phyloP scores from a whole-genome alignment of 2,888 invertebrate species.

The Saturnia japonica region DNA sequence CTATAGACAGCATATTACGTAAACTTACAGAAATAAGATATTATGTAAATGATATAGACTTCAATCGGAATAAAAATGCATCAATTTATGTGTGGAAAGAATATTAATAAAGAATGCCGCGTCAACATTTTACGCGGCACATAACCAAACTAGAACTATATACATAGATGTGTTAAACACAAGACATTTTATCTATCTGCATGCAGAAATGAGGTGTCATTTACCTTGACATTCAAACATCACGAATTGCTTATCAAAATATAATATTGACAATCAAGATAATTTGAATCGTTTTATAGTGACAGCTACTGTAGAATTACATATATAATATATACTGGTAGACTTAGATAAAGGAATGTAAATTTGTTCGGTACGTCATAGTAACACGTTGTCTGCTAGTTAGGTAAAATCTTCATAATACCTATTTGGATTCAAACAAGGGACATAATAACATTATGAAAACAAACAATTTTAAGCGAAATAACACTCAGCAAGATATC shows the following conservation, averaged over 20 bases:
- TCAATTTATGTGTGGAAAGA: neutral
- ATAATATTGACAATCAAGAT: constrained; percentile 22
- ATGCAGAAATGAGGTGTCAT: neutral
- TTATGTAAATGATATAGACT: neutral
- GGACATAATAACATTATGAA: neutral
- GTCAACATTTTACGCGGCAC: neutral
- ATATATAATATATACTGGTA: neutral
- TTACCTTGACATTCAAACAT: constrained; percentile 13
- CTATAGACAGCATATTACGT: neutral
- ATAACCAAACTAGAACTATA: neutral
- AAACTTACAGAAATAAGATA: neutral
- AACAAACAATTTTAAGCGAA: neutral
- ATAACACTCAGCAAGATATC: too few relatives aligned
- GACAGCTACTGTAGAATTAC: neutral
- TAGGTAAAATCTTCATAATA: neutral
- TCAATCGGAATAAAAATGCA: neutral
- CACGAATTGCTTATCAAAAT: constrained; percentile 13
- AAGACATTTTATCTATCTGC: neutral
- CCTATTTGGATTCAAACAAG: neutral
- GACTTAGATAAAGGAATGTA: neutral
- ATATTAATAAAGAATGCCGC: too few relatives aligned
- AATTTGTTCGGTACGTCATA: constrained; percentile 11
- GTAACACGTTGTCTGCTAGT: neutral
- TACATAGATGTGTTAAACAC: neutral
- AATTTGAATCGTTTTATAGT: constrained; percentile 14